Evolutionary conservation across 2,888 invertebrate genomes (phyloP).

Genomic region (Euphydryas editha): DNA sequence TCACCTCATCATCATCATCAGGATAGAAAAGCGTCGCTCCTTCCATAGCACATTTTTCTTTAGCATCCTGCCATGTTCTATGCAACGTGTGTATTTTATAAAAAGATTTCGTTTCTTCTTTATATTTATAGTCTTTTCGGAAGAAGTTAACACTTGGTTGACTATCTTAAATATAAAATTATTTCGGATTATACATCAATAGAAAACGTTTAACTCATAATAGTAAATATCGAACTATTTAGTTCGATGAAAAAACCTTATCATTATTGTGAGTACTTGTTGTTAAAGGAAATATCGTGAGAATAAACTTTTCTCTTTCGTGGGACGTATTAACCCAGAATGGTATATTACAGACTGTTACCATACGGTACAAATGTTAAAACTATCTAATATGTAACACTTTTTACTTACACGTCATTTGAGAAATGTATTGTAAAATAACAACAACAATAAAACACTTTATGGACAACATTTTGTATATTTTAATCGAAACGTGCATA

Average conservation of each 20-base stretch:
- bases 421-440: constrained; percentile 34
- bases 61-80: constrained; percentile 60
- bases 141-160: constrained; percentile 59
- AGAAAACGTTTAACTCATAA: background rate
- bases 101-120: constrained; percentile 56
- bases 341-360: too few species aligned
- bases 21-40: constrained; percentile 65
- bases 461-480: constrained; percentile 38
- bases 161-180: constrained; percentile 51
- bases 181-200: constrained; percentile 7
- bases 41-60: constrained; percentile 57
- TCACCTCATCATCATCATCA: constrained; percentile 55
- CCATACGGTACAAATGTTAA: background rate
- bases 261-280: background rate
- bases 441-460: constrained; percentile 39
- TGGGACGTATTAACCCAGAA: too few species aligned
- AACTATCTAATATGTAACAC: background rate
- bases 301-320: too few species aligned
- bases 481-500: constrained; percentile 10
- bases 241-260: background rate
- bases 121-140: constrained; percentile 63
- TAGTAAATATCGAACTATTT: background rate
- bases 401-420: constrained; percentile 44
- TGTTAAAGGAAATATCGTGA: too few species aligned
- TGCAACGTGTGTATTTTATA: constrained; percentile 66